Conservation (phyloP, 1,140 invertebrate genomes). For the fruit fly (Drosophila melanogaster) region Release_6_plus_ISO1_MT NT_037436.4:2952001-2952500, state of each 20-base stretch:
- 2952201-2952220: slow-evolving; percentile 37
- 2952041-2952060: slow-evolving; percentile 88
- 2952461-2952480: not conserved
- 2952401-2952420: slow-evolving; percentile 7
- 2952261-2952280: slow-evolving; percentile 32
- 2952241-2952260: slow-evolving; percentile 27
- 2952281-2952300: slow-evolving; percentile 6
- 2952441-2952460: not conserved
- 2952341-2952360: slow-evolving; percentile 32
- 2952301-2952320: slow-evolving; percentile 19
- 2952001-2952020: slow-evolving; percentile 83
- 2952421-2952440: slow-evolving; percentile 12
- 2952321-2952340: slow-evolving; percentile 30
- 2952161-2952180: slow-evolving; percentile 24
- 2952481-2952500: not conserved
- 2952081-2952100: slow-evolving; percentile 98
- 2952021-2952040: slow-evolving; percentile 84
- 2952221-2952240: slow-evolving; percentile 59
- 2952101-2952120: slow-evolving; percentile 90
- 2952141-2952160: slow-evolving; percentile 10
- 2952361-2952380: slow-evolving; percentile 46
- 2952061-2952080: slow-evolving; percentile 94
- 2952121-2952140: slow-evolving; percentile 4
- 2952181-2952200: slow-evolving; percentile 28
- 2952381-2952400: slow-evolving; percentile 20